Conservation (phyloP, 2,797 vertebrate genomes). For the Botia kubotai region DNA sequence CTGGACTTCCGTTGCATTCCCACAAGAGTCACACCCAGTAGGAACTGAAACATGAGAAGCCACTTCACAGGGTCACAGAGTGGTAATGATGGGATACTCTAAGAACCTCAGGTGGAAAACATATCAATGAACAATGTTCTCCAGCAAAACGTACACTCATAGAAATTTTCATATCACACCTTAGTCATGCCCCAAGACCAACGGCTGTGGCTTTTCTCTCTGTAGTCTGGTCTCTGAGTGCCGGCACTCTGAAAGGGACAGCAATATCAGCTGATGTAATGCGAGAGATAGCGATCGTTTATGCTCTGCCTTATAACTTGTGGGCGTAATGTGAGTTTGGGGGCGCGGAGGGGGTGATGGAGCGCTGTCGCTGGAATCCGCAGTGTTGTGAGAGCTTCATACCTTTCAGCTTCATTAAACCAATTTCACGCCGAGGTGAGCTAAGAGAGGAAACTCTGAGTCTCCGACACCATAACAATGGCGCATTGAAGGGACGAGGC, state of each 20-base stretch:
- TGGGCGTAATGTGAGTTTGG: constrained; percentile 88
- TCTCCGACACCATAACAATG: constrained; percentile 94
- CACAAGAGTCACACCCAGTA: constrained; percentile 80
- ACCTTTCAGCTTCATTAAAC: constrained; percentile 99
- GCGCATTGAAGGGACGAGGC: constrained; percentile 97
- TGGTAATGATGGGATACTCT: constrained; percentile 72
- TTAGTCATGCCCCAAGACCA: constrained; percentile 73
- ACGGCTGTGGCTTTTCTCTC: constrained; percentile 77
- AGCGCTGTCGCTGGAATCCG: constrained; percentile 94
- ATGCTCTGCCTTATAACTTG: constrained; percentile 95
- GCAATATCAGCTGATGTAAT: constrained; percentile 96
- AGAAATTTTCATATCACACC: constrained; percentile 55
- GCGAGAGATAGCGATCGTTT: constrained; percentile 96
- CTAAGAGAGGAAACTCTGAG: constrained; percentile 97
- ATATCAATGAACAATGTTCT: neutral
- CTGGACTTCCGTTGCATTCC: constrained; percentile 78
- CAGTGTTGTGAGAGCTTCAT: constrained; percentile 99
- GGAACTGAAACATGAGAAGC: constrained; percentile 77
- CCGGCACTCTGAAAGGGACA: constrained; percentile 82
- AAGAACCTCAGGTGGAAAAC: constrained; percentile 39
- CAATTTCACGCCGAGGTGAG: constrained; percentile 99
- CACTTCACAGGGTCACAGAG: constrained; percentile 76
- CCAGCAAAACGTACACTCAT: neutral
- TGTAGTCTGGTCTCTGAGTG: constrained; percentile 80
- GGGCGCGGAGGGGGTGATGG: constrained; percentile 80